phyloP scores from a whole-genome alignment of 2,888 invertebrate genomes.

The Troides aeacus region DNA sequence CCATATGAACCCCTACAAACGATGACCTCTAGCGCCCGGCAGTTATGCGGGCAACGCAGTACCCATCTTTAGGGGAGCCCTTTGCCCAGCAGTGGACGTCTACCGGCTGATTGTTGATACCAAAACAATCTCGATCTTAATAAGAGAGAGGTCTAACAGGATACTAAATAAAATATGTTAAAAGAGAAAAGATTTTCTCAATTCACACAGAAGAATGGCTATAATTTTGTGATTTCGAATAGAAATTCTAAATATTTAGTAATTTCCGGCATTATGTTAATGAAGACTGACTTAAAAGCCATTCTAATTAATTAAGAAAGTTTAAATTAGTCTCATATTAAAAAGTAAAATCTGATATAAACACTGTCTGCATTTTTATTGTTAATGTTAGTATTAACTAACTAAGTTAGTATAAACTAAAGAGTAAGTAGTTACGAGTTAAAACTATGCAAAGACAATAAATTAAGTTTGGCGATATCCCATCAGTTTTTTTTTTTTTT shows the following conservation, averaged over 20 bases:
- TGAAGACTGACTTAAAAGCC: neutral
- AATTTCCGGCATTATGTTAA: neutral
- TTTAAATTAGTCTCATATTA: neutral
- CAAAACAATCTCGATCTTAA: neutral
- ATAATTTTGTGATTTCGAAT: neutral
- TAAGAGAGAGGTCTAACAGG: constrained; percentile 14
- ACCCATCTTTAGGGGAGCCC: neutral
- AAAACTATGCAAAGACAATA: no score
- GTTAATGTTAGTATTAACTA: no score
- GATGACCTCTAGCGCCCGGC: no score
- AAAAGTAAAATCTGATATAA: neutral
- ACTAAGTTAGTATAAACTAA: neutral
- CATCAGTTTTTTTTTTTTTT: no score
- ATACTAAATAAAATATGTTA: constrained; percentile 1
- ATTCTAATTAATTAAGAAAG: constrained; percentile 8
- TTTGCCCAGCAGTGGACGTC: neutral
- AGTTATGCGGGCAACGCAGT: no score
- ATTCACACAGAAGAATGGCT: neutral
- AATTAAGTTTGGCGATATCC: no score
- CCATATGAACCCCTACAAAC: no score
- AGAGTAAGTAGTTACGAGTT: no score
- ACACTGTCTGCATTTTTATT: neutral
- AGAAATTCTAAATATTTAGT: constrained; percentile 4
- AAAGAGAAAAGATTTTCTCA: constrained; percentile 11
- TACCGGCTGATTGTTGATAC: neutral